Evolutionary conservation across 1,140 invertebrate species (phyloP).

Genomic region (Eupristina koningsbergeri): DNA sequence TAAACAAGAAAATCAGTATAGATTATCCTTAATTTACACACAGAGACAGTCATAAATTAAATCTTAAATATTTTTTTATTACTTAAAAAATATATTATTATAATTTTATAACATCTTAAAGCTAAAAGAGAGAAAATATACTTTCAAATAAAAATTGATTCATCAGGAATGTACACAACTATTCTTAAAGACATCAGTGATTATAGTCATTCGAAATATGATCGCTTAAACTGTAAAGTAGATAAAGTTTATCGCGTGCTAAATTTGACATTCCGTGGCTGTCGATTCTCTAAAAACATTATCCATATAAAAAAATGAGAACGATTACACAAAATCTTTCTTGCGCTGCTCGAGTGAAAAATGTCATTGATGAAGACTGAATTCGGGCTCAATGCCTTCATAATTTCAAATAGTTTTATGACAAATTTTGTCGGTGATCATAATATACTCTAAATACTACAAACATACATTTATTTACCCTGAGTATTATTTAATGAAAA

Average conservation of each 20-base stretch:
- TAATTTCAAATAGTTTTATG: no score
- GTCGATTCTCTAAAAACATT: constrained; percentile 12
- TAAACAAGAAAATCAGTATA: no score
- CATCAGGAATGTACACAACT: neutral
- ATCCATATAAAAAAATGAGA: neutral
- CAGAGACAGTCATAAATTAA: no score
- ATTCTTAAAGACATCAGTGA: constrained; percentile 36
- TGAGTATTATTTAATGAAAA: no score
- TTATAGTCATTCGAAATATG: constrained; percentile 25
- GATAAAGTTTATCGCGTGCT: constrained; percentile 35
- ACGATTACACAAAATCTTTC: neutral
- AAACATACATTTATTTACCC: no score
- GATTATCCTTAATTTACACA: no score
- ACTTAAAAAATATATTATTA: no score
- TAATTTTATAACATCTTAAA: no score
- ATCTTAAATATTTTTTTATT: no score
- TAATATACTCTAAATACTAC: no score
- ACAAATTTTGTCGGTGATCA: no score
- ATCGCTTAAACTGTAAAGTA: neutral
- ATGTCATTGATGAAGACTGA: neutral
- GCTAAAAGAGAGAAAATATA: neutral
- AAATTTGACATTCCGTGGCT: constrained; percentile 27
- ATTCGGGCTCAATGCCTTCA: neutral
- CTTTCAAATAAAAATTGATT: neutral
- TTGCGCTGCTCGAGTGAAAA: neutral